These are phyloP conservation scores for Clarias pachynema DNA, from an alignment of 2,797 vertebrate species.

Conservation along the genomic window DNA sequence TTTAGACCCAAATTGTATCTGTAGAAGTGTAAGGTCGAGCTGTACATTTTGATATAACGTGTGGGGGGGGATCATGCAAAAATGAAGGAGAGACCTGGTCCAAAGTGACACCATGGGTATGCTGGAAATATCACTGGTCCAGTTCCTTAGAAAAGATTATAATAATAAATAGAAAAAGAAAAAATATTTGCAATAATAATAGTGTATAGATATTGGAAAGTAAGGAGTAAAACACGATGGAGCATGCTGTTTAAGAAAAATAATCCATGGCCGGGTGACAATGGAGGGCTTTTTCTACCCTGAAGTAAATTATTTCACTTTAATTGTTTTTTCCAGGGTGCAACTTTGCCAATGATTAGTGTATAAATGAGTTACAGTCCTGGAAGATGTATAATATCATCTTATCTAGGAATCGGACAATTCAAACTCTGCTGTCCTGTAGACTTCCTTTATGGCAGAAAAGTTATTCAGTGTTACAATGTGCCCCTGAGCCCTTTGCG, in stretches of 20 bases:
- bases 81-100: no score
- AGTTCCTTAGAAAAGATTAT: no score
- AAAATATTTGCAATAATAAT: background rate
- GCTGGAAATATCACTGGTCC: no score
- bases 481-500: no score
- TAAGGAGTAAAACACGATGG: background rate
- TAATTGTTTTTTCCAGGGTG: no score
- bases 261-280: background rate
- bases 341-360: background rate
- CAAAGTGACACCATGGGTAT: no score
- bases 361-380: background rate
- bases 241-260: no score
- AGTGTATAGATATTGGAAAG: background rate
- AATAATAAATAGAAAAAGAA: no score
- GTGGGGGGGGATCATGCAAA: no score
- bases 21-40: no score
- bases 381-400: background rate
- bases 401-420: background rate
- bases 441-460: background rate
- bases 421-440: background rate
- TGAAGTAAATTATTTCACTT: background rate
- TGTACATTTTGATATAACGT: no score
- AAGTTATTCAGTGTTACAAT: background rate
- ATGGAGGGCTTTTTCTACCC: background rate
- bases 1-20: no score